Conservation (phyloP, 1,140 invertebrate genomes). For the Lysiphlebus fabarum region DNA sequence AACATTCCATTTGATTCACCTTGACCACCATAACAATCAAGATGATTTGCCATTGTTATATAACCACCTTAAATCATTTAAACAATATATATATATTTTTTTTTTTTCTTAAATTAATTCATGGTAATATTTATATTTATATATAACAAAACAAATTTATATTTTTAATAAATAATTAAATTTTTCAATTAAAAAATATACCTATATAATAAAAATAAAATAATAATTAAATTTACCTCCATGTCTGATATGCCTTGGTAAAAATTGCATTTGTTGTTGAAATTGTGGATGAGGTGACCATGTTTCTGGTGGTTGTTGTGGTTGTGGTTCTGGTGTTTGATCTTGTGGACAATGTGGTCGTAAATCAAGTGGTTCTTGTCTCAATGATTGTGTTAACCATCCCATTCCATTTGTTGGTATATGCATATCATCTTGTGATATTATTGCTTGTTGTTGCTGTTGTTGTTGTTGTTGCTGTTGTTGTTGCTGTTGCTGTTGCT, state of each 20-base stretch:
- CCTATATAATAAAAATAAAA: conserved; percentile 14
- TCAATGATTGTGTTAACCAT: conserved; percentile 69
- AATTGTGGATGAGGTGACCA: conserved; percentile 53
- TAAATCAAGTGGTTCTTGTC: conserved; percentile 76
- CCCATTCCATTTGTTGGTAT: conserved; percentile 58
- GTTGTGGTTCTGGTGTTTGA: conserved; percentile 35
- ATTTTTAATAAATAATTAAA: no score
- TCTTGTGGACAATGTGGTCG: conserved; percentile 64
- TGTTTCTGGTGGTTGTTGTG: conserved; percentile 33
- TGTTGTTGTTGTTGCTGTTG: no score
- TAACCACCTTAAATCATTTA: conserved; percentile 42
- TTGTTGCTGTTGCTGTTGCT: no score
- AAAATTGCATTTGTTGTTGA: conserved; percentile 39
- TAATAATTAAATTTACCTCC: conserved; percentile 34
- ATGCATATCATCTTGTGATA: conserved; percentile 45
- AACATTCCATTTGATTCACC: conserved; percentile 40
- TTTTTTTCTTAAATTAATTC: no score
- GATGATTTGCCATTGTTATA: conserved; percentile 46
- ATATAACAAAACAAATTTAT: not conserved
- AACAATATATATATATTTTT: not conserved
- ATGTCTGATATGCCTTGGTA: conserved; percentile 44
- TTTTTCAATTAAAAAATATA: conserved; percentile 5
- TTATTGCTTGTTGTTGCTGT: conserved; percentile 35
- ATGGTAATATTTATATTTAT: not conserved
- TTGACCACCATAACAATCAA: conserved; percentile 47